phyloP scores from a whole-genome alignment of 2,113 vertebrate genomes.

The Megalops atlanticus region DNA sequence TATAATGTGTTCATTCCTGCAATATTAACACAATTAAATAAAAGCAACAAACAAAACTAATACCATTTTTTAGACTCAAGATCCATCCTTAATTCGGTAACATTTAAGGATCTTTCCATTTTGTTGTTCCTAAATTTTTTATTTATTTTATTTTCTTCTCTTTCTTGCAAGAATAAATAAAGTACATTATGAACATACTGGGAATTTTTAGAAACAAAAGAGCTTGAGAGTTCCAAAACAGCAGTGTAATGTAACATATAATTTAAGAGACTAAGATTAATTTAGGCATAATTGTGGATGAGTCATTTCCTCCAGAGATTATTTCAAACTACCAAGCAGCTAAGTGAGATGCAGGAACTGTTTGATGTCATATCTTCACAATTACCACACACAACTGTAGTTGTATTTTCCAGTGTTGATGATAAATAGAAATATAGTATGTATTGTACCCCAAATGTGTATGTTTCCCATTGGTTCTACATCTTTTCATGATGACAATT shows the following conservation, averaged over 20 bases:
- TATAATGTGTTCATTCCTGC: too few species aligned
- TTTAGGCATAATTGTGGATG: constrained; percentile 7
- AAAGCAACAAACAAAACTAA: constrained; percentile 8
- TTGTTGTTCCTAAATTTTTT: too few species aligned
- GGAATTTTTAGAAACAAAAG: background rate
- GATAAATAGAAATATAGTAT: background rate
- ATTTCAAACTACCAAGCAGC: too few species aligned
- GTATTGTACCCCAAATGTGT: background rate
- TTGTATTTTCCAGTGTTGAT: background rate
- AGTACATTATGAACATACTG: background rate
- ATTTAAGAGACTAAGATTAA: constrained; percentile 1
- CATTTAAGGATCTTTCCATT: too few species aligned
- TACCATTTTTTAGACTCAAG: too few species aligned
- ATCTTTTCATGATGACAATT: background rate
- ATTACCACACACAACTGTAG: background rate
- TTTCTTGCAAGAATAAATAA: too few species aligned
- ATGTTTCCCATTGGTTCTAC: background rate
- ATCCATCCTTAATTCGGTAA: too few species aligned
- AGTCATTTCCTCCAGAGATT: background rate
- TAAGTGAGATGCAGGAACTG: background rate
- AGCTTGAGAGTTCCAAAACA: background rate
- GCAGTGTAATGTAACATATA: background rate
- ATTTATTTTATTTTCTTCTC: too few species aligned
- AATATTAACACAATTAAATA: too few species aligned
- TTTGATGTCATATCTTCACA: background rate